Conservation (phyloP, 2,888 invertebrate species). For the Agriopis marginaria region DNA sequence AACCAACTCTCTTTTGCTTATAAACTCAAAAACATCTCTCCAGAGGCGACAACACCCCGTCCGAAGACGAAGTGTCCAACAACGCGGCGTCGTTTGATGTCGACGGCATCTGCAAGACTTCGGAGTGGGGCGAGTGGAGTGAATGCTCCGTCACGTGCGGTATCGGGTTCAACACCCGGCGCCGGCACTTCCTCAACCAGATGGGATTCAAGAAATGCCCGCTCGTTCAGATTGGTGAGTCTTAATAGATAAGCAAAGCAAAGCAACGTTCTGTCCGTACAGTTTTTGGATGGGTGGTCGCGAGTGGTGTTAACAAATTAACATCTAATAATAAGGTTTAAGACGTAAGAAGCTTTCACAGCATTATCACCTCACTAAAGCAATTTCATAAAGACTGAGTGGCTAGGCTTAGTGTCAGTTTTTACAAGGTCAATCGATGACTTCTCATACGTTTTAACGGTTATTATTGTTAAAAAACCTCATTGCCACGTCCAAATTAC, state of each 20-base stretch:
- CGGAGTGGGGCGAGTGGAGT: slow-evolving; percentile 93
- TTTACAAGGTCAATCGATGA: too few species aligned
- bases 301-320: too few species aligned
- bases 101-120: slow-evolving; percentile 88
- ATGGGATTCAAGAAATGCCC: slow-evolving; percentile 93
- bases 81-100: slow-evolving; percentile 50
- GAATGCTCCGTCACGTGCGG: slow-evolving; percentile 96
- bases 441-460: too few species aligned
- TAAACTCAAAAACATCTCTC: background rate
- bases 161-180: slow-evolving; percentile 90
- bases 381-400: too few species aligned
- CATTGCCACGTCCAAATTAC: too few species aligned
- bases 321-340: too few species aligned
- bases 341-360: too few species aligned
- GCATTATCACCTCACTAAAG: too few species aligned
- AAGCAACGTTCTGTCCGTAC: background rate
- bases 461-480: too few species aligned
- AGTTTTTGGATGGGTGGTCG: background rate
- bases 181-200: slow-evolving; percentile 90
- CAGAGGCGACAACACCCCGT: slow-evolving; percentile 56
- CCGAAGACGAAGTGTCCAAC: slow-evolving; percentile 51
- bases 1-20: too few species aligned
- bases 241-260: background rate
- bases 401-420: too few species aligned
- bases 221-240: slow-evolving; percentile 88